Evolutionary conservation across 2,888 invertebrate species (phyloP).

Genomic region (Orgyia antiqua): DNA sequence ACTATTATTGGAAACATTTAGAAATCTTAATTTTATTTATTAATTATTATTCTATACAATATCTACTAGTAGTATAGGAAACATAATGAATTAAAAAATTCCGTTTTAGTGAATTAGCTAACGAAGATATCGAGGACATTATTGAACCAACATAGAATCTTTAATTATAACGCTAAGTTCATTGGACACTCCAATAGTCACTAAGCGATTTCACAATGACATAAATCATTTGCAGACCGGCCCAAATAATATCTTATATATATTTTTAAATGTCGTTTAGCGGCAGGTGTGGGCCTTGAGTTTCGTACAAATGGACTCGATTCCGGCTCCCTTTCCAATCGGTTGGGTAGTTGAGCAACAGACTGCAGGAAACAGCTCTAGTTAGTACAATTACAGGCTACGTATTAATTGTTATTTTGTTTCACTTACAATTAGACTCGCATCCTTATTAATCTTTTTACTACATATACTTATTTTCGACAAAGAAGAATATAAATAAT

Average conservation of each 20-base stretch:
- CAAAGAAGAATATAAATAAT: no score
- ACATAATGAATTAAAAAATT: no score
- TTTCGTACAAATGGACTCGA: slow-evolving; percentile 39
- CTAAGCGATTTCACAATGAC: slow-evolving; percentile 18
- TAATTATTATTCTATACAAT: no score
- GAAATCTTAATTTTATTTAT: no score
- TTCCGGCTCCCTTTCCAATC: slow-evolving; percentile 69
- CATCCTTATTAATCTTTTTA: no score
- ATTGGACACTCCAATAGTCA: slow-evolving; percentile 11
- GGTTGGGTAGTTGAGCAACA: slow-evolving; percentile 37
- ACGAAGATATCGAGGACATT: no score
- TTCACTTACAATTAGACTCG: neutral
- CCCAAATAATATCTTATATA: slow-evolving; percentile 27
- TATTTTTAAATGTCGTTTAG: slow-evolving; percentile 43
- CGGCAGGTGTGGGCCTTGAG: slow-evolving; percentile 53
- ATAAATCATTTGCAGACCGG: slow-evolving; percentile 31
- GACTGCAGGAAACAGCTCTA: slow-evolving; percentile 37
- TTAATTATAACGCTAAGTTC: no score
- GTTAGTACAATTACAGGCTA: slow-evolving; percentile 40
- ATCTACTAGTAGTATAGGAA: no score
- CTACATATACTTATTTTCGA: no score
- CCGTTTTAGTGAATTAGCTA: no score
- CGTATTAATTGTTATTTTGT: slow-evolving; percentile 25
- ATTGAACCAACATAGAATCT: no score
- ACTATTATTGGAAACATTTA: no score